Conservation (phyloP, 23 tunicate genomes). For the Phallusia fumigata region DNA sequence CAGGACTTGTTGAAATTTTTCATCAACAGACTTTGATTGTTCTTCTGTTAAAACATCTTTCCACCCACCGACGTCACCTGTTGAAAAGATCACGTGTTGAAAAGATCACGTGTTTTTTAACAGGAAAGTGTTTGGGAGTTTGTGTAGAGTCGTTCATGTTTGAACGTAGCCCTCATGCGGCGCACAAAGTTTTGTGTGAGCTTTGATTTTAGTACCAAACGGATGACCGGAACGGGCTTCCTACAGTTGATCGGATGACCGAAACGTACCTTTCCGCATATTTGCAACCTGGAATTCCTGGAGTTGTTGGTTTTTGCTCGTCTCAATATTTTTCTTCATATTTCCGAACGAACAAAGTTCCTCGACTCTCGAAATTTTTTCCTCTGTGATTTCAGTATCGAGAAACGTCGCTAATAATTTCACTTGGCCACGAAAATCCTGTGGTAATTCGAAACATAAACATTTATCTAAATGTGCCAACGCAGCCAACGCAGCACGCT, state of each 20-base stretch:
- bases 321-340: neutral
- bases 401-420: neutral
- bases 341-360: neutral
- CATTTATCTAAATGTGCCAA: neutral
- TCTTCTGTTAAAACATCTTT: neutral
- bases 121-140: too few relatives aligned
- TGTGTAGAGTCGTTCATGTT: too few relatives aligned
- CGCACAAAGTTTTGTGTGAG: too few relatives aligned
- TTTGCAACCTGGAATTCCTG: neutral
- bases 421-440: neutral
- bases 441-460: neutral
- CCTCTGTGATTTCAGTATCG: neutral
- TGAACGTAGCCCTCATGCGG: too few relatives aligned
- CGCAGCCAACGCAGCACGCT: neutral
- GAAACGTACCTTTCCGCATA: constrained; percentile 7
- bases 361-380: neutral
- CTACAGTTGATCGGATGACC: neutral
- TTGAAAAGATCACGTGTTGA: neutral
- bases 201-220: too few relatives aligned
- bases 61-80: neutral
- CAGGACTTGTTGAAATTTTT: neutral
- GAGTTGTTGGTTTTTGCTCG: neutral
- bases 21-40: neutral
- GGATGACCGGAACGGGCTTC: too few relatives aligned
- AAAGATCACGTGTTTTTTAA: neutral